These are phyloP conservation scores for Lasioglossum oenotherae DNA, from an alignment of 2,888 invertebrate species.

Conservation along the genomic window DNA sequence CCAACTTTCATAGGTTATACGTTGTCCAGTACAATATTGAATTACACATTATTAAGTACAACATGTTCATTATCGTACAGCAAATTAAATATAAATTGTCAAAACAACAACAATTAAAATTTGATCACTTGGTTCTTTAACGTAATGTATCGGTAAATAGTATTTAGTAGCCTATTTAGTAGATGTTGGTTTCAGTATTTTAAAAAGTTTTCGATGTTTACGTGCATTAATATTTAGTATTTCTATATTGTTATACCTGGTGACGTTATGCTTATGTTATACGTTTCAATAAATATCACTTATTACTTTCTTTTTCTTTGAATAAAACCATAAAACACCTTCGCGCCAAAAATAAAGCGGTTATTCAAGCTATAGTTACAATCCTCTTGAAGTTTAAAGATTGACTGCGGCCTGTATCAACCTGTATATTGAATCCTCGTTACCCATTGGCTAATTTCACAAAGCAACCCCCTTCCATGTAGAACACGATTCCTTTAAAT, in stretches of 20 bases:
- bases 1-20: constrained; percentile 53
- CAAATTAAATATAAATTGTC: not conserved
- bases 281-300: constrained; percentile 13
- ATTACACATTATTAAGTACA: not conserved
- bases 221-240: not conserved
- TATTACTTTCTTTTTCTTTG: constrained; percentile 2
- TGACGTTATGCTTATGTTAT: not conserved
- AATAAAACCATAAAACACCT: constrained; percentile 51
- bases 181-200: not conserved
- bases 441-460: constrained; percentile 30
- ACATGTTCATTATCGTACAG: not conserved
- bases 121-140: not conserved
- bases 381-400: constrained; percentile 27
- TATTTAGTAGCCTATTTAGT: not conserved
- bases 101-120: constrained; percentile 5
- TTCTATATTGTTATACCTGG: constrained; percentile 35
- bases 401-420: constrained; percentile 1
- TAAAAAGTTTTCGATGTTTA: constrained; percentile 5
- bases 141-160: not conserved
- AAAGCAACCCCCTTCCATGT: not conserved
- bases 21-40: not conserved
- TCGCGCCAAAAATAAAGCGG: constrained; percentile 70
- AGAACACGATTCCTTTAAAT: constrained; percentile 9
- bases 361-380: constrained; percentile 44
- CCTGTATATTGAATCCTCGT: not conserved